Conservation (phyloP, 2,888 invertebrate genomes). For the Bellardia pandia region DNA sequence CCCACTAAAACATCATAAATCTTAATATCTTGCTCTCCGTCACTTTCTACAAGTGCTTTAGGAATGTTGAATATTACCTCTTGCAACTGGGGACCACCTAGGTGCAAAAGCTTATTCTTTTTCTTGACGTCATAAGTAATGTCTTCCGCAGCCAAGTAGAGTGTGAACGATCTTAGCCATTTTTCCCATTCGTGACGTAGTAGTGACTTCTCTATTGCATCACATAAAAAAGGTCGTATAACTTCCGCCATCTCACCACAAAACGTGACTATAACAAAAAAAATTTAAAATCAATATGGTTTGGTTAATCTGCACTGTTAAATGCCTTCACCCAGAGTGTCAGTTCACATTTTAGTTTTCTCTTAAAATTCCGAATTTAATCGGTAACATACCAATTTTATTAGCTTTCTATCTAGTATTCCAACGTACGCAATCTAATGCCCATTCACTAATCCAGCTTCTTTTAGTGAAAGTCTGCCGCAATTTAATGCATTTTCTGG, state of each 20-base stretch:
- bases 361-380: slow-evolving; percentile 53
- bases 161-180: slow-evolving; percentile 67
- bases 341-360: no score
- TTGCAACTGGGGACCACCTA: slow-evolving; percentile 70
- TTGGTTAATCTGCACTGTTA: no score
- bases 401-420: no score
- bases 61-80: slow-evolving; percentile 72
- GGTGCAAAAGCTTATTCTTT: slow-evolving; percentile 64
- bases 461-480: slow-evolving; percentile 45
- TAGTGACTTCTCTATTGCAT: slow-evolving; percentile 70
- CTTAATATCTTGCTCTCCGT: slow-evolving; percentile 41
- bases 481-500: slow-evolving; percentile 61
- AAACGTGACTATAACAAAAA: slow-evolving; percentile 45
- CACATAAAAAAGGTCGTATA: slow-evolving; percentile 71
- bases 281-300: no score
- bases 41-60: slow-evolving; percentile 61
- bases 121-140: slow-evolving; percentile 63
- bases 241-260: slow-evolving; percentile 48
- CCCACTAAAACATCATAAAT: slow-evolving; percentile 66
- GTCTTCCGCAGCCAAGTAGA: slow-evolving; percentile 71
- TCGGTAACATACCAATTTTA: slow-evolving; percentile 53
- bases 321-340: slow-evolving; percentile 30
- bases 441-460: slow-evolving; percentile 54
- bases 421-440: slow-evolving; percentile 62
- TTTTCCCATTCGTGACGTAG: slow-evolving; percentile 72